A percentile compares a stretch with the other conserved stretches of the same genome.
Evolutionary conservation across 2,797 vertebrate genomes (phyloP).

Genomic region (Mus minutoides): DNA sequence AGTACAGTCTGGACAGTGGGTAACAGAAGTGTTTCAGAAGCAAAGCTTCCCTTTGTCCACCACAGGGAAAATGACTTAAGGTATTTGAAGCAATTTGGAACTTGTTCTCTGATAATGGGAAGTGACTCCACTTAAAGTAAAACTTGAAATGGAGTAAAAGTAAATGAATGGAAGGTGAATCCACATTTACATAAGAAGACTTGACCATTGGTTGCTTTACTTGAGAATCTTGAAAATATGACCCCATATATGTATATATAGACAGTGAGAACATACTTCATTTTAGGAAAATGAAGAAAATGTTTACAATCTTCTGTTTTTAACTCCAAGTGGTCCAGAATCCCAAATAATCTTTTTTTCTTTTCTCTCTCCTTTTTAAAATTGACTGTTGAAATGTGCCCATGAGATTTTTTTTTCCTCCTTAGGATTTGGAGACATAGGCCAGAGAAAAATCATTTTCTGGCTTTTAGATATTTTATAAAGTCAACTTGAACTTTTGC

Average conservation of each 20-base stretch:
- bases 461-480: constrained; percentile 12
- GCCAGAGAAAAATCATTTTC: constrained; percentile 16
- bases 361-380: neutral
- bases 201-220: neutral
- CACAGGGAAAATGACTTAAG: neutral
- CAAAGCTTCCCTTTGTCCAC: neutral
- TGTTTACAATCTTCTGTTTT: neutral
- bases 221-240: constrained; percentile 22
- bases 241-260: neutral
- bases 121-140: neutral
- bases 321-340: neutral
- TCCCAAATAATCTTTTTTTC: constrained; percentile 8
- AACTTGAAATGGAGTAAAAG: neutral
- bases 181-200: neutral
- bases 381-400: constrained; percentile 18
- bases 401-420: neutral
- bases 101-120: neutral
- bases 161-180: neutral
- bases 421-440: neutral
- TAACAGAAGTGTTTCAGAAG: constrained; percentile 52
- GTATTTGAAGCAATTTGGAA: neutral
- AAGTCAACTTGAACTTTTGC: constrained; percentile 54
- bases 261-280: neutral
- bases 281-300: constrained; percentile 42
- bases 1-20: neutral